These are phyloP conservation scores for Acanthoscelides obtectus DNA, from an alignment of 2,888 invertebrate species.

Conservation along the genomic window DNA sequence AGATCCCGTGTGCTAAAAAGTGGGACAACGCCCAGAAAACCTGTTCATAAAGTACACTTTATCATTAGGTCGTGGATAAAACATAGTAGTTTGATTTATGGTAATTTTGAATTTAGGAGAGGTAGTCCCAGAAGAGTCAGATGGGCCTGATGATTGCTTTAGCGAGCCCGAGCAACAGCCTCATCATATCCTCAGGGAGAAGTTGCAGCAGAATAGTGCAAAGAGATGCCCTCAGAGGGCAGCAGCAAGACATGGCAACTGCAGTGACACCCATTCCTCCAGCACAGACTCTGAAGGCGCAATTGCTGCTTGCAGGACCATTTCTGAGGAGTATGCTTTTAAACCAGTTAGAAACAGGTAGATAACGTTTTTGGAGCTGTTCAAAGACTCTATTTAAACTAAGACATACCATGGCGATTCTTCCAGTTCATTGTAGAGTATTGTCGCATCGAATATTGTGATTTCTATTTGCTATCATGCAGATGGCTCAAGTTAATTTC, in stretches of 20 bases:
- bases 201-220: not conserved
- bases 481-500: no score
- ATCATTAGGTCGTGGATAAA: no score
- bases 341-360: slow-evolving; percentile 58
- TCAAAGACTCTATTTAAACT: no score
- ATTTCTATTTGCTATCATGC: no score
- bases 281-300: slow-evolving; percentile 65
- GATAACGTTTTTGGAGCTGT: no score
- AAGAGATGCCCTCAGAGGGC: not conserved
- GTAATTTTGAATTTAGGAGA: slow-evolving; percentile 26
- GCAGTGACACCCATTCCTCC: slow-evolving; percentile 44
- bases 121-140: slow-evolving; percentile 39
- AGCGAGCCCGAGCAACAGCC: slow-evolving; percentile 35
- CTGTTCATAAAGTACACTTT: no score
- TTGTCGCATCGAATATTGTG: no score
- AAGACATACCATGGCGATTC: no score
- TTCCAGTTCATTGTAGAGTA: no score
- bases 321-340: slow-evolving; percentile 33
- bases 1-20: no score
- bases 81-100: no score
- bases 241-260: slow-evolving; percentile 2
- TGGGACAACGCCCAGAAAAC: no score
- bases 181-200: not conserved
- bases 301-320: slow-evolving; percentile 60
- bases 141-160: slow-evolving; percentile 43